These are phyloP conservation scores for Tigriopus japonicus DNA, from an alignment of 1,140 invertebrate genomes.

Conservation along the genomic window DNA sequence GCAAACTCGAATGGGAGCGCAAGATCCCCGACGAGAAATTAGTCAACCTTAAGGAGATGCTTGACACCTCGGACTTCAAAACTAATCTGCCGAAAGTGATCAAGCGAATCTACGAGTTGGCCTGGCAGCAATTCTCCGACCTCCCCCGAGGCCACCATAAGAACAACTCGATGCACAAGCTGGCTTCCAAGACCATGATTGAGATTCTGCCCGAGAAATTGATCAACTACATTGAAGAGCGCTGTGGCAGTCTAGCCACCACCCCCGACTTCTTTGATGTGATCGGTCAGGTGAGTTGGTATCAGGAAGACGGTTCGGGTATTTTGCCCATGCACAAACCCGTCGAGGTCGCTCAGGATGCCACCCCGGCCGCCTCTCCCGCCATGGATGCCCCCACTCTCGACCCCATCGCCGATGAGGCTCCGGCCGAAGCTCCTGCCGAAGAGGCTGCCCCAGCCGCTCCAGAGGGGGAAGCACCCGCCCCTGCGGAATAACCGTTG, in stretches of 20 bases:
- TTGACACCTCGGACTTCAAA: conserved; percentile 12
- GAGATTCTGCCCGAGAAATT: conserved; percentile 12
- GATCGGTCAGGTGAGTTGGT: conserved; percentile 15
- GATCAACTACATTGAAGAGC: conserved; percentile 2
- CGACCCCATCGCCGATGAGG: too few species aligned
- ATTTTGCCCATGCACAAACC: too few species aligned
- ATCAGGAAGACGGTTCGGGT: background rate
- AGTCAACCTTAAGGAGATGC: conserved; percentile 6
- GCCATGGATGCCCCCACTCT: too few species aligned
- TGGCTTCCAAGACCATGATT: conserved; percentile 14
- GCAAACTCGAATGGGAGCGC: conserved; percentile 14
- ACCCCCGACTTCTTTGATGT: conserved; percentile 15
- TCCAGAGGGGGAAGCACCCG: too few species aligned
- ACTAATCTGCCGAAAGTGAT: conserved; percentile 11
- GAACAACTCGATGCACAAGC: conserved; percentile 15
- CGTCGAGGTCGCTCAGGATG: too few species aligned
- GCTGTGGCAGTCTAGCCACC: conserved; percentile 9
- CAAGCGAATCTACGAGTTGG: conserved; percentile 14
- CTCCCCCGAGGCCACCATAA: conserved; percentile 12
- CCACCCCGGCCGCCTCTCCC: too few species aligned
- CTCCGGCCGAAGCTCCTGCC: too few species aligned
- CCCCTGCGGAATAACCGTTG: too few species aligned
- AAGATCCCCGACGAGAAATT: conserved; percentile 15
- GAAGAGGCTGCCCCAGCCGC: too few species aligned
- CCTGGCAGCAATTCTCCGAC: conserved; percentile 13